Evolutionary conservation across 2,888 invertebrate species (phyloP).

Genomic region (Dendrolimus pini): DNA sequence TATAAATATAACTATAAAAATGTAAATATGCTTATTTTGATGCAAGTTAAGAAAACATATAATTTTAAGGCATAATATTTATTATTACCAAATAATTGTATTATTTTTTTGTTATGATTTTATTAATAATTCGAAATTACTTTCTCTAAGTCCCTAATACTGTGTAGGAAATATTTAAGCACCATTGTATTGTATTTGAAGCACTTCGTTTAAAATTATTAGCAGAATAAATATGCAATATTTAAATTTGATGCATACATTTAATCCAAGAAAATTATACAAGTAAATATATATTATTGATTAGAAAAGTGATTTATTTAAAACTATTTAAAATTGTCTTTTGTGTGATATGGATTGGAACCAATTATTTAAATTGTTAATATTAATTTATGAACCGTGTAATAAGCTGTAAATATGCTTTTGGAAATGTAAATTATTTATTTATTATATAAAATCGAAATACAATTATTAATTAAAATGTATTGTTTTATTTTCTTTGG

Average conservation of each 20-base stretch:
- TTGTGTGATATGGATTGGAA: neutral
- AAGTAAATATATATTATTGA: too few species aligned
- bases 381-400: constrained; percentile 37
- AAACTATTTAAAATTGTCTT: neutral
- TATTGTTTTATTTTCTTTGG: constrained; percentile 8
- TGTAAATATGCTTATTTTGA: neutral
- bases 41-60: neutral
- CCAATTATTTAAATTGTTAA: constrained; percentile 23
- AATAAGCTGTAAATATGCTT: constrained; percentile 69
- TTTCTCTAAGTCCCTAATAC: constrained; percentile 20
- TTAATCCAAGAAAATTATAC: too few species aligned
- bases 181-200: too few species aligned
- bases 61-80: constrained; percentile 27
- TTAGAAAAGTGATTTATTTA: too few species aligned
- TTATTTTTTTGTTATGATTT: constrained; percentile 11
- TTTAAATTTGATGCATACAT: too few species aligned
- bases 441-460: constrained; percentile 57
- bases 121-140: constrained; percentile 11
- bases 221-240: too few species aligned
- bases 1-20: neutral
- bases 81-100: constrained; percentile 56
- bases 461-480: constrained; percentile 17
- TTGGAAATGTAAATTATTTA: constrained; percentile 65
- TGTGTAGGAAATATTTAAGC: too few species aligned
- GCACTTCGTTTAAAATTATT: too few species aligned